Base-by-base conservation (phyloP, 2,113 vertebrate species). In the Genyomyrus donnyi region DNA sequence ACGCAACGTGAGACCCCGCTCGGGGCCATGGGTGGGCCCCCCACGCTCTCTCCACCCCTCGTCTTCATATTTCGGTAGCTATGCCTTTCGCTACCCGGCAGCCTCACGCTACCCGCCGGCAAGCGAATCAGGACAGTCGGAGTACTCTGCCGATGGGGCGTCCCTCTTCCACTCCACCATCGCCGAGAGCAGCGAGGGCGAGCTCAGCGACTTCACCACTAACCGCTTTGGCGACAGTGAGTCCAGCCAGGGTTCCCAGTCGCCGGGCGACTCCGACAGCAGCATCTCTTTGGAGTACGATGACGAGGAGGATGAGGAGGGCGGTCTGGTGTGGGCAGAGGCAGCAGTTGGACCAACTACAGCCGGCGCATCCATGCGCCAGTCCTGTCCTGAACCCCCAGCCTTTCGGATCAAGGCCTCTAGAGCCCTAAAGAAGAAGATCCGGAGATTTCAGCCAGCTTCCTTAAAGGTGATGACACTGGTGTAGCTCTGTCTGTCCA, bases 401-500 rank as follows among this genome's bases (percentile, higher is more conserved):
- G 94, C 97, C 86, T 98, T 97, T 92, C 97, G 97, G 39, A 96
- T 99, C 92, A 99, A 99, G 95, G 98, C 98, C 35, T 99, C 98
- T 85, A 96, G 95, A 92, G 98, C 98, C 35, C 95, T 99, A 46
- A 99, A 97, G 93, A 99, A 97, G 92, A 99, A 98, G 94, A 98
- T 99, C 84, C 96, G 98, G 39, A 95, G 97, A 91, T 99, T 98
- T 94, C 98, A 98, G 9, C 98, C 98, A 0, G 95, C 97, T 0
- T 94, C 97, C 0, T 93, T 99, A 91, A 98, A 97, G 93, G 97
- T 99, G 93, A 99, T 99, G 97, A 99, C 98, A 91, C 96, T 97
- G 94, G 97, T 99, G 92, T 99, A 95, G 92, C 45, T 31, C 35
- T 3, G 1, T 7, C 66, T 19, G 35, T 3, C 53, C 9, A 17